These are phyloP conservation scores for Serilophus lunatus DNA, from an alignment of 2,113 vertebrate genomes.

Conservation along the genomic window DNA sequence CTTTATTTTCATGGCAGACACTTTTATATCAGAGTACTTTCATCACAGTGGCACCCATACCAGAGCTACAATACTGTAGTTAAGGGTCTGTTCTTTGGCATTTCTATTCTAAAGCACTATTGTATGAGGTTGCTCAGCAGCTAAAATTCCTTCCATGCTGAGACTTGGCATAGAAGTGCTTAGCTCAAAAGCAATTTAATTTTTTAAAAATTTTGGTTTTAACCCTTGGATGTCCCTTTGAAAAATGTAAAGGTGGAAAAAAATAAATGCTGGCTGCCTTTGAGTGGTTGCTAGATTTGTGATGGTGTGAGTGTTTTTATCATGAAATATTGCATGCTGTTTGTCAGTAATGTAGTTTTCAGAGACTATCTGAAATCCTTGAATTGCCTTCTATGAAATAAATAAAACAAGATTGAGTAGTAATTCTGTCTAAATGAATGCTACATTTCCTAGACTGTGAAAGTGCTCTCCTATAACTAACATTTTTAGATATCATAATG, in stretches of 20 bases:
- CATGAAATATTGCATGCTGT: background rate
- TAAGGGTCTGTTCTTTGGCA: slow-evolving; percentile 69
- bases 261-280: background rate
- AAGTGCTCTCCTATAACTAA: background rate
- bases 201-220: slow-evolving; percentile 52
- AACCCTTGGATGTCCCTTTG: background rate
- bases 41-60: slow-evolving; percentile 72
- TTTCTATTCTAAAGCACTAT: slow-evolving; percentile 69
- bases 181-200: slow-evolving; percentile 62
- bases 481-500: background rate
- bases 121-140: slow-evolving; percentile 69
- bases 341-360: background rate
- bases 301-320: background rate
- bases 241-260: slow-evolving; percentile 10
- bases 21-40: slow-evolving; percentile 72
- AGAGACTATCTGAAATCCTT: background rate
- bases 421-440: background rate
- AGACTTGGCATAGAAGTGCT: slow-evolving; percentile 65
- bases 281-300: background rate
- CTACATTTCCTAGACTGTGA: background rate
- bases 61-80: slow-evolving; percentile 70
- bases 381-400: background rate
- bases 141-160: slow-evolving; percentile 71
- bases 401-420: background rate
- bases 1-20: slow-evolving; percentile 71